These are phyloP conservation scores for Dreissena rostriformis DNA, from an alignment of 1,140 invertebrate genomes.

Conservation along the genomic window DNA sequence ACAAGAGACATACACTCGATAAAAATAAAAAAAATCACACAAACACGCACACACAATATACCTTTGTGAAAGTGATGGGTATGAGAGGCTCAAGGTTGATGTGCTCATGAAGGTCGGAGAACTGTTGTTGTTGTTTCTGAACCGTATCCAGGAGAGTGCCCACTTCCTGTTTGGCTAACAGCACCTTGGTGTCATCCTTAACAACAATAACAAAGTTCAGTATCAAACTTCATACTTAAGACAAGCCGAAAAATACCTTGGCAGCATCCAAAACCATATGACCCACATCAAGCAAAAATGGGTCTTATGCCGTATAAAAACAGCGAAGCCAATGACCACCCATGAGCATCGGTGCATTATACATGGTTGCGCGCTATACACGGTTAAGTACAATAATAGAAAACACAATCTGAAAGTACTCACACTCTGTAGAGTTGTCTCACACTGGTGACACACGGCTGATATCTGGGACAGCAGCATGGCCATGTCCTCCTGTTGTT, in stretches of 20 bases:
- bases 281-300: too few relatives aligned
- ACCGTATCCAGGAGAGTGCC: slow-evolving; percentile 83
- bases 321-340: too few relatives aligned
- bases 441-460: slow-evolving; percentile 84
- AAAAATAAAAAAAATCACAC: too few relatives aligned
- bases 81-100: slow-evolving; percentile 84
- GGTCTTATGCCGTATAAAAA: too few relatives aligned
- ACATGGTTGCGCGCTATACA: too few relatives aligned
- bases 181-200: slow-evolving; percentile 84
- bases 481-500: slow-evolving; percentile 85
- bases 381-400: too few relatives aligned
- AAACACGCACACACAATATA: slow-evolving; percentile 64
- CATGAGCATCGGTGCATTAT: too few relatives aligned
- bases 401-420: background rate
- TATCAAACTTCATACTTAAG: too few relatives aligned
- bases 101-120: slow-evolving; percentile 84
- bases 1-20: too few relatives aligned
- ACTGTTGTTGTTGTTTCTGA: slow-evolving; percentile 85
- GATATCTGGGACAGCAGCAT: slow-evolving; percentile 84
- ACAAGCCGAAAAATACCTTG: too few relatives aligned
- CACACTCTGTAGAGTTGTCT: slow-evolving; percentile 82
- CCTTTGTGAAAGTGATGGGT: slow-evolving; percentile 86
- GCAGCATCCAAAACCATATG: too few relatives aligned
- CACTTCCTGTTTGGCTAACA: slow-evolving; percentile 83
- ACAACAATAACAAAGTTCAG: slow-evolving; percentile 8